phyloP scores from a whole-genome alignment of 2,797 vertebrate species.

The Micrastur ruficollis region DNA sequence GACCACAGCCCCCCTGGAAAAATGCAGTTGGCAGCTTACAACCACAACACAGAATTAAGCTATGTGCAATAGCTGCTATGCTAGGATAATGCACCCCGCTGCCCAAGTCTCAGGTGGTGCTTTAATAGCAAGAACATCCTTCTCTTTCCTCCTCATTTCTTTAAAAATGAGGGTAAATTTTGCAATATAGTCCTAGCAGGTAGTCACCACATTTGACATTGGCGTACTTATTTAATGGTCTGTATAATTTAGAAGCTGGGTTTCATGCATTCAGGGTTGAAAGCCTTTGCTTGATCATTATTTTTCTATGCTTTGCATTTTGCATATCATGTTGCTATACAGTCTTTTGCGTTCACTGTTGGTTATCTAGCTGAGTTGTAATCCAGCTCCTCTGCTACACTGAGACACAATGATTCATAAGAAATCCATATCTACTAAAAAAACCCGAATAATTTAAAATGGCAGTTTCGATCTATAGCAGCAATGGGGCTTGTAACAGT shows the following conservation, averaged over 20 bases:
- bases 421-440: neutral
- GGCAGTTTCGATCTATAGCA: neutral
- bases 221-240: neutral
- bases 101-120: neutral
- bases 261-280: neutral
- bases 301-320: neutral
- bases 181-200: neutral
- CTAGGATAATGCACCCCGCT: accelerated
- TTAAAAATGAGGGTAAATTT: neutral
- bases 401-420: neutral
- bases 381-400: neutral
- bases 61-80: neutral
- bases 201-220: neutral
- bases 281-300: neutral
- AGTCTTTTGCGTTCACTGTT: neutral
- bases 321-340: neutral
- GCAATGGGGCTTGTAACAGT: neutral
- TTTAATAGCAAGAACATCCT: neutral
- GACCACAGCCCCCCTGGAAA: accelerated
- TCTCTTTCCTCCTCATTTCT: neutral
- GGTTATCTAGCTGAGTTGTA: neutral
- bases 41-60: accelerated
- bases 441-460: neutral
- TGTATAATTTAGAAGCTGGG: neutral
- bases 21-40: neutral